A percentile compares a stretch with the other conserved stretches of the same genome.
phyloP scores from a whole-genome alignment of 2,888 invertebrate species.

The Zygogramma bicolorata region DNA sequence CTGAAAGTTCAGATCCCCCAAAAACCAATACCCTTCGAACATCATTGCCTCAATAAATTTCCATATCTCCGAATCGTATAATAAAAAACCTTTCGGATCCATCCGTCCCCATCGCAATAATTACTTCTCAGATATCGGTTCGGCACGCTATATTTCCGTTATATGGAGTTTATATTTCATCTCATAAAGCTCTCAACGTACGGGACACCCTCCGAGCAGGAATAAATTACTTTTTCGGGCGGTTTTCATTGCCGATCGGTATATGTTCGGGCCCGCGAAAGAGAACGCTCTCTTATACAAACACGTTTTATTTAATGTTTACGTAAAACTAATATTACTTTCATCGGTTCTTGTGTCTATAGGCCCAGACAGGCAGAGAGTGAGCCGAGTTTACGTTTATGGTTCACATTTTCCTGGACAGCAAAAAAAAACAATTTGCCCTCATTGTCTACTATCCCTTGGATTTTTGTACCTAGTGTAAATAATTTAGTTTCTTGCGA shows the following conservation, averaged over 20 bases:
- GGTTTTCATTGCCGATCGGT: constrained; percentile 19
- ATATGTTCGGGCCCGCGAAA: constrained; percentile 17
- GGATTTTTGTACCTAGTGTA: no score
- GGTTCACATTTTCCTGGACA: no score
- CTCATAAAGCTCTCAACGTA: constrained; percentile 34
- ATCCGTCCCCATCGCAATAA: constrained; percentile 26
- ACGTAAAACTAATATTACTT: constrained; percentile 21
- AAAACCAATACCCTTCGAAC: no score
- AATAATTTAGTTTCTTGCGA: no score
- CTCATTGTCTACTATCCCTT: no score
- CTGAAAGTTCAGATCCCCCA: no score
- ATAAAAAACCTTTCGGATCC: constrained; percentile 20
- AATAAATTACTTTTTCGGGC: constrained; percentile 33
- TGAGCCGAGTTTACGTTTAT: neutral
- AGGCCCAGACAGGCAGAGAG: neutral
- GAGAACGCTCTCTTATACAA: constrained; percentile 7
- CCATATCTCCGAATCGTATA: constrained; percentile 3
- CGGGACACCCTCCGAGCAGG: constrained; percentile 29
- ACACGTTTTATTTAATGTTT: constrained; percentile 30
- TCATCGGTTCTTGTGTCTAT: constrained; percentile 9
- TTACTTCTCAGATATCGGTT: constrained; percentile 31
- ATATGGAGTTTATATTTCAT: constrained; percentile 36
- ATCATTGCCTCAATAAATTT: neutral
- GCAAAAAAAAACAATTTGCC: no score
- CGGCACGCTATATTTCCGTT: constrained; percentile 25